phyloP scores from a whole-genome alignment of 2,113 vertebrate species.

The Gavialis gangeticus region DNA sequence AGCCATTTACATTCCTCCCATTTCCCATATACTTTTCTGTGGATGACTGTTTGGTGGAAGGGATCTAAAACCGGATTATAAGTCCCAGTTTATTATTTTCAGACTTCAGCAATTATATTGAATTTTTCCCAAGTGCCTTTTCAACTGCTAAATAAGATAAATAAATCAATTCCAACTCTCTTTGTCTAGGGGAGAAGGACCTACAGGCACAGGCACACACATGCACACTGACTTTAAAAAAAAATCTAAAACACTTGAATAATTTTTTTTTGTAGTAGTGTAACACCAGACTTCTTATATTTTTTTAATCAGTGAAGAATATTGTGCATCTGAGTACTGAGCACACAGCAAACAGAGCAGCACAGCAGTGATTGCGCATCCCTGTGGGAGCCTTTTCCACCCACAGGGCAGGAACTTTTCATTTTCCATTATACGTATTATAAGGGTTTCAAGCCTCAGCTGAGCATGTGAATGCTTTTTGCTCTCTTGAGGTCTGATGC shows the following conservation, averaged over 20 bases:
- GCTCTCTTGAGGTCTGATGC: not conserved
- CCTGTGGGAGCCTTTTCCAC: not conserved
- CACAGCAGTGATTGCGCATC: not conserved
- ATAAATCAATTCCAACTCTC: not conserved
- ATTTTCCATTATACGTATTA: not conserved
- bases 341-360: not conserved
- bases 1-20: not conserved
- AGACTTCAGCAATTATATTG: not conserved
- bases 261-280: not conserved
- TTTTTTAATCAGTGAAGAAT: not conserved
- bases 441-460: not conserved
- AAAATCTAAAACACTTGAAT: not conserved
- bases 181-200: not conserved
- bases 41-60: not conserved
- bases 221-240: not conserved
- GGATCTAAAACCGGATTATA: not conserved
- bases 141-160: not conserved
- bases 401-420: not conserved
- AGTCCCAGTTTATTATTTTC: not conserved
- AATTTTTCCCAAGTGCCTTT: not conserved
- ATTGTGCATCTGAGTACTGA: not conserved
- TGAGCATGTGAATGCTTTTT: not conserved
- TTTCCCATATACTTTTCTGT: not conserved
- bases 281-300: fast-evolving
- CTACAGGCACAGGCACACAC: not conserved